These are phyloP conservation scores for Ctenodactylus gundi DNA, from an alignment of 2,113 vertebrate species.

Conservation along the genomic window DNA sequence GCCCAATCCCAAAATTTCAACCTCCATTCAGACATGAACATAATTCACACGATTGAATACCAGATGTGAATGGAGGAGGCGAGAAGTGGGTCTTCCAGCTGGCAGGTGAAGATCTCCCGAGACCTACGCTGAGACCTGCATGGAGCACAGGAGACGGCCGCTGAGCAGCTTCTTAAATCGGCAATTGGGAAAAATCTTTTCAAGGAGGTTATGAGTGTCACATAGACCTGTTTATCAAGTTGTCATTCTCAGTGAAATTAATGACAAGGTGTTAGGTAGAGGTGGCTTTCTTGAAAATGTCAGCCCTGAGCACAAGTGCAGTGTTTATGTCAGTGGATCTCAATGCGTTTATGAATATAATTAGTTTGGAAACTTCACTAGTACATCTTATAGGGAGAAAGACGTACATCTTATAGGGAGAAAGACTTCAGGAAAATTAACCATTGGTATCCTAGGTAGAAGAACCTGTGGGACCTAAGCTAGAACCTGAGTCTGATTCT, in stretches of 20 bases:
- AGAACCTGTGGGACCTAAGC: neutral
- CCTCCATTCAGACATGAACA: neutral
- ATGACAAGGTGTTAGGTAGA: neutral
- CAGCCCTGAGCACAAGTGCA: neutral
- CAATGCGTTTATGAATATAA: neutral
- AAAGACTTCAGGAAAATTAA: slow-evolving; percentile 20
- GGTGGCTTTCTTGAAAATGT: slow-evolving; percentile 6
- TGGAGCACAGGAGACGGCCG: neutral
- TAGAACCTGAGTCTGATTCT: neutral
- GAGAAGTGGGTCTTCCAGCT: neutral
- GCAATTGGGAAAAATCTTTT: neutral
- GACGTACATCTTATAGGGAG: neutral
- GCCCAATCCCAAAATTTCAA: neutral
- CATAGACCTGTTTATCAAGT: neutral
- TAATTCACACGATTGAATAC: neutral
- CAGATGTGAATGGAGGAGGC: neutral
- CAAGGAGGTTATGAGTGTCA: neutral
- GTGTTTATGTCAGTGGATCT: slow-evolving; percentile 10
- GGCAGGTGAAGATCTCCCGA: neutral
- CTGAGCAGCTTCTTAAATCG: neutral
- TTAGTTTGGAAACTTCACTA: slow-evolving; percentile 3
- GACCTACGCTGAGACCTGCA: neutral
- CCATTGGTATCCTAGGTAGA: neutral
- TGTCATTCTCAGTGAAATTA: slow-evolving; percentile 11
- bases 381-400: neutral